Conservation (phyloP, 2,113 vertebrate species). For the Mobula hypostoma region DNA sequence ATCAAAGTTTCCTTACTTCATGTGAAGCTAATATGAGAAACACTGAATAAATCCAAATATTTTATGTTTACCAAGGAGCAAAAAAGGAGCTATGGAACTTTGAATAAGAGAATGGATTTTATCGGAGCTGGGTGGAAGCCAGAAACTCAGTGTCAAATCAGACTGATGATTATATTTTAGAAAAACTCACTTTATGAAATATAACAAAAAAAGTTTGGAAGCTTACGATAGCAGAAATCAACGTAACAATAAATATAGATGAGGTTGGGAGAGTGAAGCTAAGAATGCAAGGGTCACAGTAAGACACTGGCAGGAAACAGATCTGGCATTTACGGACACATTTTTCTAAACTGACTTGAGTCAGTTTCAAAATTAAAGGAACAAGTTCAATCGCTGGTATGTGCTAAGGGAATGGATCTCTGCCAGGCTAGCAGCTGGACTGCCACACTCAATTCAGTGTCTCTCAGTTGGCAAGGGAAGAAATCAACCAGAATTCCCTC, state of each 20-base stretch:
- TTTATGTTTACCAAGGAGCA: not conserved
- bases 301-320: not conserved
- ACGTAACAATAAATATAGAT: not conserved
- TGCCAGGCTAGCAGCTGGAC: not conserved
- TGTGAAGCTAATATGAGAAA: not conserved
- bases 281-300: not conserved
- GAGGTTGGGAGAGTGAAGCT: not conserved
- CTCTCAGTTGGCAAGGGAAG: not conserved
- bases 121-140: not conserved
- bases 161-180: not conserved
- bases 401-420: not conserved
- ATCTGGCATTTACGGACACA: not conserved
- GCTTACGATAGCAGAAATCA: not conserved
- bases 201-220: not conserved
- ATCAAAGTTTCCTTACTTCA: not conserved
- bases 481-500: not conserved
- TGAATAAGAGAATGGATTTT: not conserved
- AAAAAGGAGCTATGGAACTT: not conserved
- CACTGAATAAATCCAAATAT: not conserved
- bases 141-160: not conserved
- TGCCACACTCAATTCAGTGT: not conserved
- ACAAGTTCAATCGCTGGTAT: not conserved
- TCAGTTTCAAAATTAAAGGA: not conserved
- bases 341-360: not conserved
- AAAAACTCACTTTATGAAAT: not conserved